Evolutionary conservation across 1,140 invertebrate genomes (phyloP).

Genomic region (Mizuhopecten yessoensis): DNA sequence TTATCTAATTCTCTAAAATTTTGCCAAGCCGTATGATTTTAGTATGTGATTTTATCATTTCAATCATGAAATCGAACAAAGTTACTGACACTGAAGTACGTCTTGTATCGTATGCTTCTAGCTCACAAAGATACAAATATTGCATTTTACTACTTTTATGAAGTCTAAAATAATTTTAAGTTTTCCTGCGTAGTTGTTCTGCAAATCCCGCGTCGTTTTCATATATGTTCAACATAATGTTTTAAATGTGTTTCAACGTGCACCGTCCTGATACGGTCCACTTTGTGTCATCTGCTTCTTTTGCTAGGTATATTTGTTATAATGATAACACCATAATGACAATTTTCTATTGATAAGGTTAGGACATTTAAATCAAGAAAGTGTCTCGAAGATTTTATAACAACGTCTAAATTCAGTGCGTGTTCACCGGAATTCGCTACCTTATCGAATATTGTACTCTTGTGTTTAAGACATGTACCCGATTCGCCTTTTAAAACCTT

Average conservation of each 20-base stretch:
- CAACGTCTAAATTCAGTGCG: background rate
- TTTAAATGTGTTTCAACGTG: background rate
- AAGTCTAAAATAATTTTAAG: background rate
- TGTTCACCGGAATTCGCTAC: background rate
- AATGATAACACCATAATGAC: too few species aligned
- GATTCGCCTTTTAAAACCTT: background rate
- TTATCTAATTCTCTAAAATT: too few species aligned
- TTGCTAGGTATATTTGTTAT: too few species aligned
- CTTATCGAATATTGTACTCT: background rate
- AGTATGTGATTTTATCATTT: too few species aligned
- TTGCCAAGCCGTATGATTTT: too few species aligned
- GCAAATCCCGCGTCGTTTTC: background rate
- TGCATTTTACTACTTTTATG: too few species aligned
- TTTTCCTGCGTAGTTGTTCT: background rate
- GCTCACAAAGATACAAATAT: too few species aligned
- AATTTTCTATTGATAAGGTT: too few species aligned
- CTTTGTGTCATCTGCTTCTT: too few species aligned
- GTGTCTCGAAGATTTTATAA: background rate
- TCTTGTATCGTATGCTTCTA: too few species aligned
- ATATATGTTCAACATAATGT: background rate
- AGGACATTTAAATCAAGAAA: too few species aligned
- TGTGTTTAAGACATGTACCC: background rate
- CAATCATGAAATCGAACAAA: background rate
- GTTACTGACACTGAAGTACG: background rate
- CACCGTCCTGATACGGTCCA: background rate